phyloP scores from a whole-genome alignment of 2,797 vertebrate species.

The Sebastes minor region DNA sequence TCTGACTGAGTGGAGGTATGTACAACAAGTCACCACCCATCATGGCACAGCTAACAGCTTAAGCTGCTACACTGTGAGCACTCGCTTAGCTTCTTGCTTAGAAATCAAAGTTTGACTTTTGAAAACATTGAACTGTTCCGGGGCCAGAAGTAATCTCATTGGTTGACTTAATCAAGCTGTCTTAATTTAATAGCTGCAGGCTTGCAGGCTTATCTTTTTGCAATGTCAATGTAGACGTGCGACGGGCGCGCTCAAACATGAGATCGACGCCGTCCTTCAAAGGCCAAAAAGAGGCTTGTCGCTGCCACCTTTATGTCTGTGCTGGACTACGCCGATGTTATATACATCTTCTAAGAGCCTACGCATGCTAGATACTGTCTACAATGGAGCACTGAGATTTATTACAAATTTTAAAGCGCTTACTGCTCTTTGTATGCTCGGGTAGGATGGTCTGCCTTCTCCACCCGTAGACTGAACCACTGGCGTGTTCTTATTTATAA shows the following conservation, averaged over 20 bases:
- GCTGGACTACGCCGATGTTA: no score
- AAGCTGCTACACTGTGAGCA: background rate
- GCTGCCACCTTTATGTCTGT: no score
- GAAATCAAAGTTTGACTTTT: background rate
- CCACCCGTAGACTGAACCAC: fast-evolving
- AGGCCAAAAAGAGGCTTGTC: no score
- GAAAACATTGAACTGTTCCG: background rate
- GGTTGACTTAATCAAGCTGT: background rate
- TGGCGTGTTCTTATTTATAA: no score
- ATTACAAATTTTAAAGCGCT: no score
- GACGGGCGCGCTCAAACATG: no score
- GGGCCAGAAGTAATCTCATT: background rate
- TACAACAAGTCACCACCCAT: conserved; percentile 53
- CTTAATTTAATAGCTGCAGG: background rate
- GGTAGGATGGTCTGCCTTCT: no score
- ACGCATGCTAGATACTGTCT: no score
- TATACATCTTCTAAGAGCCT: no score
- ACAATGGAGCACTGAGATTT: no score
- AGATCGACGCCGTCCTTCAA: no score
- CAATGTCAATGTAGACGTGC: background rate
- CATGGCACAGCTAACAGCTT: conserved; percentile 13
- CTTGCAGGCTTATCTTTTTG: background rate
- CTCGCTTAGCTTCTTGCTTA: conserved; percentile 37
- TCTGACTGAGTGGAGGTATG: conserved; percentile 81
- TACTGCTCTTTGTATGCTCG: no score